Conservation (phyloP, 2,113 vertebrate species). For the Leptosomus discolor region DNA sequence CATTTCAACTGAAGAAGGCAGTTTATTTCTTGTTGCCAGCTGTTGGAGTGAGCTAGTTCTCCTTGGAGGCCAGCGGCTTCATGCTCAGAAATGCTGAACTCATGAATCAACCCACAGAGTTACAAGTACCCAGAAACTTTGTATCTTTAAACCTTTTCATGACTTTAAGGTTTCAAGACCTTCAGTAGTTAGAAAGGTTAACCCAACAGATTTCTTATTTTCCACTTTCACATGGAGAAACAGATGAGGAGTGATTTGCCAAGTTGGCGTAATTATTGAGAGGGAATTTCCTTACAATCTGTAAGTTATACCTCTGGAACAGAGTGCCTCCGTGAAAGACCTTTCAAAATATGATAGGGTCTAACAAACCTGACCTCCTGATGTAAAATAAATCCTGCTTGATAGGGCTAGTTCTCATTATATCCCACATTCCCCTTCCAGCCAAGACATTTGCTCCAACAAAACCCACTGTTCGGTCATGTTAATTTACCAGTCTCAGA, state of each 20-base stretch:
- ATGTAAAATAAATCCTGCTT: background rate
- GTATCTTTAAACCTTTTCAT: background rate
- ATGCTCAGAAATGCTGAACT: background rate
- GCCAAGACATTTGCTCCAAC: background rate
- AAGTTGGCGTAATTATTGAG: background rate
- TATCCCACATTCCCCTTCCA: background rate
- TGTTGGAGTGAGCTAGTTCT: background rate
- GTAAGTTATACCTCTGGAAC: background rate
- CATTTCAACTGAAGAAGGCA: background rate
- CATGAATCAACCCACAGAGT: background rate
- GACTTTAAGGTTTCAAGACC: background rate
- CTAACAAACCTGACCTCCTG: background rate
- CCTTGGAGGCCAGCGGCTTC: background rate
- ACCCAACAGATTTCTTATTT: background rate
- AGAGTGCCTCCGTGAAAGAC: background rate
- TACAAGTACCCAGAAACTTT: background rate
- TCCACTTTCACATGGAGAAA: background rate
- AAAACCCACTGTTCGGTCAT: background rate
- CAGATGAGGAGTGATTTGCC: background rate
- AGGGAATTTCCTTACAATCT: background rate
- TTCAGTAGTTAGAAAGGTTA: background rate
- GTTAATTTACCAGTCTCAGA: background rate
- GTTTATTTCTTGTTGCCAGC: background rate
- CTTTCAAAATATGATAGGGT: background rate
- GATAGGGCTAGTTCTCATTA: background rate